These are phyloP conservation scores for Paratilapia polleni DNA, from an alignment of 2,113 vertebrate species.

Conservation along the genomic window DNA sequence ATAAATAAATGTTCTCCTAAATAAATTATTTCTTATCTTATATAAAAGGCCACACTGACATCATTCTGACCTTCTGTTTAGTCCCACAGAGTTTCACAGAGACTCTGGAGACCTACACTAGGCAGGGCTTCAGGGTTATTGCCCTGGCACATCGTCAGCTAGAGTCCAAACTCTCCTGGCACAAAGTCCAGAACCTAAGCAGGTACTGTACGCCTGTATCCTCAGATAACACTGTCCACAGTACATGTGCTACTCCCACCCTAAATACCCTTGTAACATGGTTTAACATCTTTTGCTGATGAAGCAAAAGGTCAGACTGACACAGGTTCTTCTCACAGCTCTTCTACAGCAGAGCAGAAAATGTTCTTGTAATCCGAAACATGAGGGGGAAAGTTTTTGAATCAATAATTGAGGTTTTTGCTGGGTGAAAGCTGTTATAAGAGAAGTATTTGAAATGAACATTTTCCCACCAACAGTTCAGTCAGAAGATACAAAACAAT, in stretches of 20 bases:
- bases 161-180: slow-evolving; percentile 94
- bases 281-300: neutral
- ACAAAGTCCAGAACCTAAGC: slow-evolving; percentile 92
- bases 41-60: neutral
- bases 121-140: slow-evolving; percentile 95
- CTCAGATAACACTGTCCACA: slow-evolving; percentile 9
- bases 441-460: neutral
- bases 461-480: neutral
- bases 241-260: neutral
- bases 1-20: too few relatives aligned
- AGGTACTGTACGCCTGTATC: slow-evolving; percentile 77
- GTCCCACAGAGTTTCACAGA: slow-evolving; percentile 90
- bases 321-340: neutral
- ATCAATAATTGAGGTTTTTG: too few relatives aligned
- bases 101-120: slow-evolving; percentile 92
- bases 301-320: neutral
- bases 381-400: neutral
- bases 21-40: neutral
- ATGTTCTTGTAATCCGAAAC: neutral
- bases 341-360: neutral
- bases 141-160: slow-evolving; percentile 93
- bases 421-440: neutral
- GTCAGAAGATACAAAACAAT: neutral
- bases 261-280: neutral
- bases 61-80: slow-evolving; percentile 54